A percentile compares a stretch with the other conserved stretches of the same genome.
These are phyloP conservation scores for Salvelinus sp. DNA, from an alignment of 2,113 vertebrate genomes.

Conservation along the genomic window DNA sequence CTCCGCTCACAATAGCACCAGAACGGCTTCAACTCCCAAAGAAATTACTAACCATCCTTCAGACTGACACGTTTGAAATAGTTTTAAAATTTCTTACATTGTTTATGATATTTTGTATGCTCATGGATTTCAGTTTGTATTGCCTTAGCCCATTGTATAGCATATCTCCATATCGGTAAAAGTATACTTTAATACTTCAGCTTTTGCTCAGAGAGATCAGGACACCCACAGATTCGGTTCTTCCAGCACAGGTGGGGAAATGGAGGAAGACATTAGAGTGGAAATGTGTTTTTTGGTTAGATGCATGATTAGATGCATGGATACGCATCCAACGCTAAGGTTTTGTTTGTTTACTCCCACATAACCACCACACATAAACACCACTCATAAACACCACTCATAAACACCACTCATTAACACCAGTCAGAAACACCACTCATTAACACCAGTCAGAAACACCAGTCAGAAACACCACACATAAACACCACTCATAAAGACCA, in stretches of 20 bases:
- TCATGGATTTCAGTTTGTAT: slow-evolving; percentile 1
- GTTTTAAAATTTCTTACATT: not conserved
- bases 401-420: not conserved
- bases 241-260: slow-evolving; percentile 17
- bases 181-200: not conserved
- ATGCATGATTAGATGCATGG: not conserved
- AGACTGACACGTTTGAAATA: too few species aligned
- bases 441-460: not conserved
- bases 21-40: too few species aligned
- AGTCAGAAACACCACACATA: not conserved
- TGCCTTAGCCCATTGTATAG: too few species aligned
- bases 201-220: slow-evolving; percentile 12
- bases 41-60: too few species aligned
- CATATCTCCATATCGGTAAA: not conserved
- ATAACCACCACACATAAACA: slow-evolving; percentile 11
- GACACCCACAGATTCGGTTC: slow-evolving; percentile 22
- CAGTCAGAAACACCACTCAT: not conserved
- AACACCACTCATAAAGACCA: not conserved
- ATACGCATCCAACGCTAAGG: not conserved
- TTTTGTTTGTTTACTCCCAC: slow-evolving; percentile 13
- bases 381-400: not conserved
- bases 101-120: not conserved
- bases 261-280: slow-evolving; percentile 16
- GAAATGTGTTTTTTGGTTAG: slow-evolving; percentile 9
- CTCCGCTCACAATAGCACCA: too few species aligned